Base-by-base conservation (phyloP, 2,113 vertebrate species). In the Coptodon bakossiorum region DNA sequence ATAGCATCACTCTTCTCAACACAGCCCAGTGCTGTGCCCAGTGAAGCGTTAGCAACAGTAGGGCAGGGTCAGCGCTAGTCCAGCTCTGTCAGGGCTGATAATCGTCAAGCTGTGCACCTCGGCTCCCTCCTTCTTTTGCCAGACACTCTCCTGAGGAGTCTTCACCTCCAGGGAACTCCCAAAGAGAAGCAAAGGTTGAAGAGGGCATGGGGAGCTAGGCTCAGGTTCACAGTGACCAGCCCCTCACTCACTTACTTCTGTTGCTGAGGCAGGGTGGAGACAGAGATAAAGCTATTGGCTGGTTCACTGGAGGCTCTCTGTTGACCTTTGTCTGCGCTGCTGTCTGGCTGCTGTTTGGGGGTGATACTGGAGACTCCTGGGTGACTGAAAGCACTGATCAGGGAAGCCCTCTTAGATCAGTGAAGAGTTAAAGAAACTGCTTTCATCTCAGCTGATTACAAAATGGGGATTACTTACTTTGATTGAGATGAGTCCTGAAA, bases 1-100 rank as follows among this genome's bases (percentile, higher is more conserved):
- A 89, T 89, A 88, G 87, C 91, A 92, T 93, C 90, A 89, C 86
- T 92, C 82, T 73, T 68, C 84, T 93, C 84, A 86, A 79, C 19
- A 57, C 92, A 80, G 90, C 83, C 17, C 22, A 88, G 89, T 22
- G 81, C 80, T 91, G 89, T 93, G 95, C 76, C 89, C 94, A 91
- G 56, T 73, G 86, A 94, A 95, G 96, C 94, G 87, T 95, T 93
- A 93, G 91, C 88, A 89, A 84, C 88, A 88, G 84, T 54, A 83
- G 22, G 90, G 86, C 83, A 89, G 92, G 96, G 95, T 96, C 95
- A 96, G 92, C 90, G 86, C 87, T 85, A 90, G 95, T 93, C 92
- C 95, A 95, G 92, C 92, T 93, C 93, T 96, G 96, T 96, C 96
- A 95, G 68, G 61, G 52, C 80, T 22, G 57, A 96, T 96, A 40